A percentile compares a stretch with the other conserved stretches of the same genome.
These are phyloP conservation scores for Orchesella cincta DNA, from an alignment of 1,140 invertebrate genomes.

Conservation along the genomic window DNA sequence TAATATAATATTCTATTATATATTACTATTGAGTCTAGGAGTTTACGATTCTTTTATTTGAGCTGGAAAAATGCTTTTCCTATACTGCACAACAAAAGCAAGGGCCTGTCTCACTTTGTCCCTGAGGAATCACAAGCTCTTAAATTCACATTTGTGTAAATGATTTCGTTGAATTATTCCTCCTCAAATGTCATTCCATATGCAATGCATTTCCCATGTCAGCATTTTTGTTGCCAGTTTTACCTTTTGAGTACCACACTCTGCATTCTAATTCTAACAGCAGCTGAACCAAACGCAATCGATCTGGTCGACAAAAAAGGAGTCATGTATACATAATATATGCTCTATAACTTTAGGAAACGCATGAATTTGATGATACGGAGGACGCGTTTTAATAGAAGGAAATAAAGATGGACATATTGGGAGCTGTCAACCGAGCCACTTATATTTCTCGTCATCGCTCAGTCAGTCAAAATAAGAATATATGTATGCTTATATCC, in stretches of 20 bases:
- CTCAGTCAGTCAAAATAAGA: too few species aligned
- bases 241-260: not conserved
- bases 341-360: not conserved
- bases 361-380: not conserved
- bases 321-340: too few species aligned
- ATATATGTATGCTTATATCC: too few species aligned
- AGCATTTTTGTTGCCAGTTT: not conserved
- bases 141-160: not conserved
- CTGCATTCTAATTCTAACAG: not conserved
- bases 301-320: too few species aligned
- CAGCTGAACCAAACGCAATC: too few species aligned
- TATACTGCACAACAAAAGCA: too few species aligned
- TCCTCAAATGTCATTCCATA: not conserved
- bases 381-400: not conserved
- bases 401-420: not conserved
- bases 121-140: not conserved
- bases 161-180: constrained; percentile 12
- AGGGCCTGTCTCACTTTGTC: not conserved
- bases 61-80: too few species aligned
- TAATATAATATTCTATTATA: too few species aligned
- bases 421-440: too few species aligned
- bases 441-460: too few species aligned
- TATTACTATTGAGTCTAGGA: too few species aligned
- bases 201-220: not conserved
- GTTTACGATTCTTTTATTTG: too few species aligned